These are phyloP conservation scores for Pocillopora damicornis DNA, from an alignment of 64 coral and sea anemone species.

Conservation along the genomic window DNA sequence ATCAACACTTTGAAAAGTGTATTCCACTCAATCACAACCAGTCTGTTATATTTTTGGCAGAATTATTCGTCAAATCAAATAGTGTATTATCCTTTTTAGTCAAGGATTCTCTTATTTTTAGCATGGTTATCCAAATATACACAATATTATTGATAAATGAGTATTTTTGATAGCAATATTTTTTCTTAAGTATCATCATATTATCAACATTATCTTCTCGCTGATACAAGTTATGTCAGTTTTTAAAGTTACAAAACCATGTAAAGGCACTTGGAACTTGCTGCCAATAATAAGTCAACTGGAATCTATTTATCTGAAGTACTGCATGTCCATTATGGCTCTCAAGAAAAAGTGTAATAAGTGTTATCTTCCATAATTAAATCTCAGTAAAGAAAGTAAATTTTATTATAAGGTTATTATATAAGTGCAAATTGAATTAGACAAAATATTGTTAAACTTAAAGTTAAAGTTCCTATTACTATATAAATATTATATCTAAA, in stretches of 20 bases:
- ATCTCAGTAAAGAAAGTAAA: too few species aligned
- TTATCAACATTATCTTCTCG: background rate
- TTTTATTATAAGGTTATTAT: too few species aligned
- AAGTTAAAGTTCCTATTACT: too few species aligned
- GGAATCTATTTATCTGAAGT: too few species aligned
- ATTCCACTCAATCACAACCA: background rate
- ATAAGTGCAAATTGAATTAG: too few species aligned
- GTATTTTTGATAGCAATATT: slow-evolving; percentile 32
- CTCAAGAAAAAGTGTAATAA: too few species aligned
- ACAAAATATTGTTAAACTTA: too few species aligned
- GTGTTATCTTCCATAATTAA: too few species aligned
- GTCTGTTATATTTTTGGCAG: slow-evolving; percentile 1
- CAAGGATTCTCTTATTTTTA: background rate
- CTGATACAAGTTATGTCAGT: background rate
- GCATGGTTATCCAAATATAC: background rate
- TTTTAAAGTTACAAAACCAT: background rate
- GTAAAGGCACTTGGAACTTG: background rate
- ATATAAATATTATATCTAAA: background rate
- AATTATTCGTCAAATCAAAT: background rate
- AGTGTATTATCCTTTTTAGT: background rate
- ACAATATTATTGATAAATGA: background rate
- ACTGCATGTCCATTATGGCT: too few species aligned
- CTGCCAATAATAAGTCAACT: too few species aligned
- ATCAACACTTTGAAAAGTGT: background rate
- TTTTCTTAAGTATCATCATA: background rate